Percentiles rank a stretch among this genome's conserved stretches.
These are phyloP conservation scores for Propithecus perrieri DNA, from an alignment of 2,797 vertebrate genomes.

Conservation along the genomic window DNA sequence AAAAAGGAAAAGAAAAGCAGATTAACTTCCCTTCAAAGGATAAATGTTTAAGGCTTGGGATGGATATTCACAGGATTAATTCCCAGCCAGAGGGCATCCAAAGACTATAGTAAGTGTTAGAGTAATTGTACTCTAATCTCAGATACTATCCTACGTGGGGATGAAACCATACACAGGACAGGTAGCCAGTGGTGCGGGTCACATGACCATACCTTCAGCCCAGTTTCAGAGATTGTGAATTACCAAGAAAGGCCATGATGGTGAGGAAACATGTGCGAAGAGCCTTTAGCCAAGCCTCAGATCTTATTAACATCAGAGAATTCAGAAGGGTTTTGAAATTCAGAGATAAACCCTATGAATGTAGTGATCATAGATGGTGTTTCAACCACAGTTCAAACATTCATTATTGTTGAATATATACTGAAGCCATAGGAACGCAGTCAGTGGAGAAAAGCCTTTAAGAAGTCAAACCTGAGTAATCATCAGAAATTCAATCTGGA, in stretches of 20 bases:
- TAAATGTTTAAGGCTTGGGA: background rate
- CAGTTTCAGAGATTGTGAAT: constrained; percentile 1
- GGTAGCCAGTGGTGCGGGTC: background rate
- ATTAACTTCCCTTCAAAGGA: background rate
- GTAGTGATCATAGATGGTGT: background rate
- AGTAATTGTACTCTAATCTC: background rate
- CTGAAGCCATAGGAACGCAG: constrained; percentile 5
- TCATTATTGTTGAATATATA: background rate
- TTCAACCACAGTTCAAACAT: background rate
- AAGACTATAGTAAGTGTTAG: background rate
- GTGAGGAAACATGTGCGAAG: background rate
- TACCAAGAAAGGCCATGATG: background rate
- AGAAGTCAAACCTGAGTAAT: background rate
- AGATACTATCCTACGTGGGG: background rate
- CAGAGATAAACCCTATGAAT: constrained; percentile 30
- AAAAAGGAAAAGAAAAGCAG: background rate
- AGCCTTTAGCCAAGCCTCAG: background rate
- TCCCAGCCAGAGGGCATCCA: background rate
- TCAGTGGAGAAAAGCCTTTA: background rate
- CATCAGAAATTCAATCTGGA: constrained; percentile 2
- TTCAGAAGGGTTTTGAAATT: background rate
- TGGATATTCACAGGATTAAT: background rate
- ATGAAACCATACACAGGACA: background rate
- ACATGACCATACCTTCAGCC: background rate
- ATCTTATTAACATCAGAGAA: constrained; percentile 28